phyloP scores from a whole-genome alignment of 2,113 vertebrate genomes.

The Xiphias gladius region DNA sequence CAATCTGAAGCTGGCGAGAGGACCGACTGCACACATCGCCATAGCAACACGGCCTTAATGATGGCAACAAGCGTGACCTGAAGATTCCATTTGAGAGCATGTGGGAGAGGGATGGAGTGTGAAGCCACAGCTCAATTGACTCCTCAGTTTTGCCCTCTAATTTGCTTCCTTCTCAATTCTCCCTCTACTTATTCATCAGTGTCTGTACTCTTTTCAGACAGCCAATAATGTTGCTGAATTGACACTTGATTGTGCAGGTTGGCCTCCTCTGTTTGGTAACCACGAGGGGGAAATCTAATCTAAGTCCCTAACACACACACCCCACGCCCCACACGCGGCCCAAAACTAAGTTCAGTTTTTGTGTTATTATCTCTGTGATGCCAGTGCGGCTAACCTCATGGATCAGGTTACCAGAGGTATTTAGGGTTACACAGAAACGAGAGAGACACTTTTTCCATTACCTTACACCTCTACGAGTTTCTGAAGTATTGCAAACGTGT shows the following conservation, averaged over 20 bases:
- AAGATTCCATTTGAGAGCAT: slow-evolving; percentile 74
- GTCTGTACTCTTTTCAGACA: slow-evolving; percentile 48
- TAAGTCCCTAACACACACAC: slow-evolving; percentile 13
- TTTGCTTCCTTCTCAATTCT: slow-evolving; percentile 70
- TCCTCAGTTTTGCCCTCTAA: slow-evolving; percentile 77
- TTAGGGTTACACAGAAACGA: slow-evolving; percentile 48
- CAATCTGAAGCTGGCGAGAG: slow-evolving; percentile 64
- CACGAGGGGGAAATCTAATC: slow-evolving; percentile 43
- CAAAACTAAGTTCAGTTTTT: slow-evolving; percentile 28
- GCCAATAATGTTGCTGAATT: slow-evolving; percentile 70
- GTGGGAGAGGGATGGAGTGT: slow-evolving; percentile 73
- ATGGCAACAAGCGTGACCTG: slow-evolving; percentile 80
- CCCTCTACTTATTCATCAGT: slow-evolving; percentile 67
- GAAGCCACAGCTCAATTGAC: slow-evolving; percentile 79
- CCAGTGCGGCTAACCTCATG: slow-evolving; percentile 25
- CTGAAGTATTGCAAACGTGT: background rate
- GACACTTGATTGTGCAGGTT: slow-evolving; percentile 71
- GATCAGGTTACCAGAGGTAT: slow-evolving; percentile 45
- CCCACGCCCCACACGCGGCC: background rate
- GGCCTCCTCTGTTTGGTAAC: slow-evolving; percentile 58
- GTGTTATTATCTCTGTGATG: slow-evolving; percentile 30
- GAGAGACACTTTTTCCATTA: slow-evolving; percentile 5
- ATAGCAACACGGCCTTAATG: slow-evolving; percentile 82
- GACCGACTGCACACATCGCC: slow-evolving; percentile 69
- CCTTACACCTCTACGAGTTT: slow-evolving; percentile 16